Conservation (phyloP, 2,888 invertebrate species). For the Priapulus caudatus region DNA sequence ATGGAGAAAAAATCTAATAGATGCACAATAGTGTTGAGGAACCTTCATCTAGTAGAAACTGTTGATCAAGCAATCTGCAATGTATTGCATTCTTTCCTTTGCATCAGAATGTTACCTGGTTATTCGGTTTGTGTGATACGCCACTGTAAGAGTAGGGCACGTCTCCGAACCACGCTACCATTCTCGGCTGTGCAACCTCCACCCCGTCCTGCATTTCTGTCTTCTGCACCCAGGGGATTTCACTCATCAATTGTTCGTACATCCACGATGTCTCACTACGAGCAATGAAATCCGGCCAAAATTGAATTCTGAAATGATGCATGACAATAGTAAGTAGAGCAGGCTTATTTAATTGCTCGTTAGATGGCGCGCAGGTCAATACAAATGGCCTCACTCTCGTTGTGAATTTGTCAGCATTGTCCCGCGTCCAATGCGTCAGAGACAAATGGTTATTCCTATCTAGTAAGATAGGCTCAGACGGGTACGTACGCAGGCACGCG, state of each 20-base stretch:
- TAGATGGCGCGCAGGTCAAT: too few relatives aligned
- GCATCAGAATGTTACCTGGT: conserved; percentile 30
- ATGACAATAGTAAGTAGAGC: conserved; percentile 4
- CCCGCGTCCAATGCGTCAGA: too few relatives aligned
- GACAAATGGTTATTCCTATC: too few relatives aligned
- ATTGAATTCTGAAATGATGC: conserved; percentile 26
- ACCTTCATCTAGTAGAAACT: too few relatives aligned
- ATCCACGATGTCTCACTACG: conserved; percentile 25
- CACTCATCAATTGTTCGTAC: conserved; percentile 28
- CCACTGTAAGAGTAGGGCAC: conserved; percentile 41
- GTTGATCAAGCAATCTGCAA: too few relatives aligned
- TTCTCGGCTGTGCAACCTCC: conserved; percentile 35
- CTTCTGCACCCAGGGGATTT: conserved; percentile 34
- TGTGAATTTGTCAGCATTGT: too few relatives aligned
- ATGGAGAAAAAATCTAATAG: too few relatives aligned
- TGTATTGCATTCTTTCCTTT: too few relatives aligned
- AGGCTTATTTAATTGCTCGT: too few relatives aligned
- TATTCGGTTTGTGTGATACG: conserved; percentile 27
- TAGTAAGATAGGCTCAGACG: background rate
- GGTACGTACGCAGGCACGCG: too few relatives aligned
- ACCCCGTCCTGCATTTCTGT: conserved; percentile 27
- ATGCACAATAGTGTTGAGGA: too few relatives aligned
- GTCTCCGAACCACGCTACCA: conserved; percentile 43
- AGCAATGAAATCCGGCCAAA: conserved; percentile 31
- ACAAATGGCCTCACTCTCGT: too few relatives aligned